These are phyloP conservation scores for Condylura cristata DNA, from an alignment of 2,113 vertebrate genomes.

Conservation along the genomic window DNA sequence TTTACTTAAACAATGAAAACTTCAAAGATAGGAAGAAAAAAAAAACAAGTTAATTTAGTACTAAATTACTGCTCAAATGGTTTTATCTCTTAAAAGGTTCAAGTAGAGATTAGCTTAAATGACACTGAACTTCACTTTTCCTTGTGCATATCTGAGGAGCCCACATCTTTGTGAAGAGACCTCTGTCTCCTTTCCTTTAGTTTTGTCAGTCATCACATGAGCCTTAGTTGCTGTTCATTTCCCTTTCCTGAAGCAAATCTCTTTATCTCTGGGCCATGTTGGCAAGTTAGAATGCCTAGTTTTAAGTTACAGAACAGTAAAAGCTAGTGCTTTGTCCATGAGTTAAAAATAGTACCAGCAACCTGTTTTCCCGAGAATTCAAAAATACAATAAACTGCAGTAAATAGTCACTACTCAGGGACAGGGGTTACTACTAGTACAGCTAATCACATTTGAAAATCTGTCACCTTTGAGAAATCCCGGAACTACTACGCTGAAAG, in stretches of 20 bases:
- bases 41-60: slow-evolving; percentile 58
- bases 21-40: slow-evolving; percentile 61
- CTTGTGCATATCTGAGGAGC: slow-evolving; percentile 10
- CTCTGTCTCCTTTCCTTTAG: not conserved
- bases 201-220: slow-evolving; percentile 27
- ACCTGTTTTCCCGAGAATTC: too few relatives aligned
- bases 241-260: slow-evolving; percentile 35
- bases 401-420: not conserved
- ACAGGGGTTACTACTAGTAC: not conserved
- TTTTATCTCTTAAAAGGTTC: slow-evolving; percentile 73
- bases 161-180: not conserved
- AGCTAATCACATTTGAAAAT: not conserved
- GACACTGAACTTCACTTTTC: slow-evolving; percentile 64
- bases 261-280: not conserved
- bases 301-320: slow-evolving; percentile 18
- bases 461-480: not conserved
- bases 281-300: not conserved
- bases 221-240: not conserved
- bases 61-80: slow-evolving; percentile 64
- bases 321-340: not conserved
- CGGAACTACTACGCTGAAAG: not conserved
- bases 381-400: not conserved
- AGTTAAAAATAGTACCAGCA: not conserved
- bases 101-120: slow-evolving; percentile 72
- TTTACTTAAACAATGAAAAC: slow-evolving; percentile 53